phyloP scores from a whole-genome alignment of 2,888 invertebrate genomes.

The Melipona beecheii region DNA sequence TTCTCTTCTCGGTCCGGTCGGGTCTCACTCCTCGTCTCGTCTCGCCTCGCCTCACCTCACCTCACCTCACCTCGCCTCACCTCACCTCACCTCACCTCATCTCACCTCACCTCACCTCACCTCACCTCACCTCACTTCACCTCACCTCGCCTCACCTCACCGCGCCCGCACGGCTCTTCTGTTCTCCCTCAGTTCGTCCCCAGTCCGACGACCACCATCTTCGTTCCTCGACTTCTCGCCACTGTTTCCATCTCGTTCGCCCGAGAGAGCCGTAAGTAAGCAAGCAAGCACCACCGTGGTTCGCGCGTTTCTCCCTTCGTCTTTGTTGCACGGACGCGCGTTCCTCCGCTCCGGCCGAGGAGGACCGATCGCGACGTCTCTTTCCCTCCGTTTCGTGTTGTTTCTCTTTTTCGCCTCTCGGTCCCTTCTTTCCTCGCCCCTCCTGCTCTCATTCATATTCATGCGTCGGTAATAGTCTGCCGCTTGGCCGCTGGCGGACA shows the following conservation, averaged over 20 bases:
- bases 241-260: constrained; percentile 23
- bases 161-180: neutral
- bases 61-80: constrained; percentile 7
- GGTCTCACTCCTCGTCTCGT: constrained; percentile 28
- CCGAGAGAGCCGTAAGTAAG: neutral
- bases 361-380: constrained; percentile 6
- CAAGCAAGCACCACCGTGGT: neutral
- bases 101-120: constrained; percentile 30
- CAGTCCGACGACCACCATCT: too few relatives aligned
- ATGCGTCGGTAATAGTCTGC: constrained; percentile 82
- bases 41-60: constrained; percentile 34
- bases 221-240: neutral
- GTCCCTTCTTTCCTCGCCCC: constrained; percentile 56
- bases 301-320: neutral
- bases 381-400: neutral
- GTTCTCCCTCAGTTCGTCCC: constrained; percentile 1
- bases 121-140: constrained; percentile 34
- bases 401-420: constrained; percentile 10
- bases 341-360: neutral
- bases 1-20: constrained; percentile 12
- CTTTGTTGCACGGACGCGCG: neutral
- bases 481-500: constrained; percentile 76
- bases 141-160: constrained; percentile 20
- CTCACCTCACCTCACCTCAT: neutral
- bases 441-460: constrained; percentile 83